Percentiles rank a stretch among this genome's conserved stretches.
These are phyloP conservation scores for Melanophora roralis DNA, from an alignment of 2,888 invertebrate species.

Conservation along the genomic window DNA sequence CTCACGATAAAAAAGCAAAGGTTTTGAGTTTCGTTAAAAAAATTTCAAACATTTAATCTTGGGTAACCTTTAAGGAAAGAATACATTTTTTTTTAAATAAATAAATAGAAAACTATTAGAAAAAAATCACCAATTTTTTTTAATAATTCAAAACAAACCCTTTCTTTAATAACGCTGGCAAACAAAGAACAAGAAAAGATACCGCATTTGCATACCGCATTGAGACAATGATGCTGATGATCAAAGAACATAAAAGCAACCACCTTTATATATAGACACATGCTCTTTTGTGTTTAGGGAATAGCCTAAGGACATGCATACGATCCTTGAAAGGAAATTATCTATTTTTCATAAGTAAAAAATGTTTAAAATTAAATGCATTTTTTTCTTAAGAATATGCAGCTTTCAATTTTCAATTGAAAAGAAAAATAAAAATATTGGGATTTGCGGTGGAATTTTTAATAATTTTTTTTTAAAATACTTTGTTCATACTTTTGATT, in stretches of 20 bases:
- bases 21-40: too few species aligned
- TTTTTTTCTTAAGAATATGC: too few species aligned
- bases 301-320: slow-evolving; percentile 49
- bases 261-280: slow-evolving; percentile 61
- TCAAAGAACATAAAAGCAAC: slow-evolving; percentile 42
- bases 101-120: slow-evolving; percentile 63
- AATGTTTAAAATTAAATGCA: not conserved
- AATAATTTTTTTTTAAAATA: too few species aligned
- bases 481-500: too few species aligned
- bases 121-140: slow-evolving; percentile 64
- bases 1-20: slow-evolving; percentile 43
- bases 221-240: slow-evolving; percentile 26
- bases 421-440: too few species aligned
- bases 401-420: too few species aligned
- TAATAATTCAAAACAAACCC: slow-evolving; percentile 59
- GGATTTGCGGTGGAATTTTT: too few species aligned
- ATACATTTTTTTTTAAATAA: slow-evolving; percentile 40
- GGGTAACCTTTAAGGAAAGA: too few species aligned
- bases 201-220: slow-evolving; percentile 69
- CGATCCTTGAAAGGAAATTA: slow-evolving; percentile 62
- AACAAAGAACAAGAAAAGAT: slow-evolving; percentile 9
- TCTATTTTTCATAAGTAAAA: slow-evolving; percentile 67
- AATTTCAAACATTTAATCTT: too few species aligned
- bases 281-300: not conserved
- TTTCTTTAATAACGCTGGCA: slow-evolving; percentile 45